Evolutionary conservation across 2,797 vertebrate species (phyloP), one percentile per base, ranked within the genome.

Genomic region (Nasua narica): DNA sequence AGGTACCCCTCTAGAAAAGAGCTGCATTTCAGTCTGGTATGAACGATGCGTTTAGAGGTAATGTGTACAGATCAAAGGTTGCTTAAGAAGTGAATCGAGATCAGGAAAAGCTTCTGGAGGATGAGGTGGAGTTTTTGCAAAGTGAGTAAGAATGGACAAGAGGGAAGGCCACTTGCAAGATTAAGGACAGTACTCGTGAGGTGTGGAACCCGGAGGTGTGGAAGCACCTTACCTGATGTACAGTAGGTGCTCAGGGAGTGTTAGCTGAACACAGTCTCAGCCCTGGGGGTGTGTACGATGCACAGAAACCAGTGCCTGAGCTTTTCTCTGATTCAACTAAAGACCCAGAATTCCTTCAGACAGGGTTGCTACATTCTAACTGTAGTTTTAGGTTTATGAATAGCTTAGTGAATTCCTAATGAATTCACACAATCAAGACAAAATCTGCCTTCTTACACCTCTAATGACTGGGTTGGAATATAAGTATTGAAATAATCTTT

Each of bases 241-340:
- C 48, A 21, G 11, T 32, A 7, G 21, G 27, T 48, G 12, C 1
- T 86, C 35, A 13, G 27, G n/a, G 48, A 69, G 12, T 12, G 3
- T 72, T 58, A 23, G 18, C 1, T 50, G 56, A 93, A 81, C 46
- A 84, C n/a, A 65, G 0, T 43, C 69, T 78, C 43, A 40, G 62
- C 3, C 46, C n/a, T 50, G 9, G 5, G 5, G 14, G 2, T 6
- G 4, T 43, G 0, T n/a, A 43, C 1, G 14, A 0, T 14, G 6
- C 16, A 50, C 12, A 86, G 87, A 74, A 67, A 16, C 7, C 12
- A 37, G 19, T 76, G 46, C 35, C 43, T 85, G 29, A 65, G 46
- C 8, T 0, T 81, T 27, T 5, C 43, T 46, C 8, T 81, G 35
- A 40, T 58, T 16, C 40, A 91, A 81, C 18, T 14, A 46, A 60